Percentiles rank a stretch among this genome's conserved stretches.
These are phyloP conservation scores for Micronisus gabar DNA, from an alignment of 2,113 vertebrate genomes.

Conservation along the genomic window DNA sequence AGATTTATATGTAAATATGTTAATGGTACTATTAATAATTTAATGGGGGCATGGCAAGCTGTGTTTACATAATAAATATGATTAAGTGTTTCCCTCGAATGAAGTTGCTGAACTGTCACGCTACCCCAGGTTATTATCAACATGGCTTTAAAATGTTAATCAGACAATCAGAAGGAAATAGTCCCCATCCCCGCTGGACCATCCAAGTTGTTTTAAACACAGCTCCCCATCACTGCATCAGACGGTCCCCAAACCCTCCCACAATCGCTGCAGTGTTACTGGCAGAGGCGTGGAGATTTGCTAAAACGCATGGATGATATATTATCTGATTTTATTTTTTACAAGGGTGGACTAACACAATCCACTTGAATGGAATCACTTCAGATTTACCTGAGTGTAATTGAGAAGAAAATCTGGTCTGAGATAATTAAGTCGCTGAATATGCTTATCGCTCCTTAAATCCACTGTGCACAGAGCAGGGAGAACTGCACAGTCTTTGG, in stretches of 20 bases:
- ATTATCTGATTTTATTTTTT: neutral
- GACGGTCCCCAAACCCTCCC: neutral
- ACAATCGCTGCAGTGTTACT: accelerated
- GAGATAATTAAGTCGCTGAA: conserved; percentile 17
- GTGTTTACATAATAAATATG: conserved; percentile 78
- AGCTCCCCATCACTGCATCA: accelerated
- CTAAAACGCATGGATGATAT: neutral
- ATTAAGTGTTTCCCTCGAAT: conserved; percentile 72
- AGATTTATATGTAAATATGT: conserved; percentile 77
- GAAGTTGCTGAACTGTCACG: conserved; percentile 72
- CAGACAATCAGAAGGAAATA: conserved; percentile 48
- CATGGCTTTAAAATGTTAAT: conserved; percentile 67
- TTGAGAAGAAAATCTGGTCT: conserved; percentile 46
- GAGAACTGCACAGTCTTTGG: neutral
- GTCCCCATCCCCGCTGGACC: neutral
- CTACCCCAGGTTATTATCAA: conserved; percentile 67
- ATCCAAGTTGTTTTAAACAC: neutral
- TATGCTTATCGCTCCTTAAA: conserved; percentile 14
- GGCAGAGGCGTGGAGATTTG: neutral
- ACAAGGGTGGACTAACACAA: neutral
- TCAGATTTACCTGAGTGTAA: conserved; percentile 44
- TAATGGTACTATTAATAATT: conserved; percentile 75
- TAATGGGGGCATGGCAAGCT: conserved; percentile 72
- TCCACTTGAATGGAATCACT: conserved; percentile 12
- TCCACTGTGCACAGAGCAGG: neutral